phyloP scores from a whole-genome alignment of 2,113 vertebrate genomes.

The Oriolus oriolus region DNA sequence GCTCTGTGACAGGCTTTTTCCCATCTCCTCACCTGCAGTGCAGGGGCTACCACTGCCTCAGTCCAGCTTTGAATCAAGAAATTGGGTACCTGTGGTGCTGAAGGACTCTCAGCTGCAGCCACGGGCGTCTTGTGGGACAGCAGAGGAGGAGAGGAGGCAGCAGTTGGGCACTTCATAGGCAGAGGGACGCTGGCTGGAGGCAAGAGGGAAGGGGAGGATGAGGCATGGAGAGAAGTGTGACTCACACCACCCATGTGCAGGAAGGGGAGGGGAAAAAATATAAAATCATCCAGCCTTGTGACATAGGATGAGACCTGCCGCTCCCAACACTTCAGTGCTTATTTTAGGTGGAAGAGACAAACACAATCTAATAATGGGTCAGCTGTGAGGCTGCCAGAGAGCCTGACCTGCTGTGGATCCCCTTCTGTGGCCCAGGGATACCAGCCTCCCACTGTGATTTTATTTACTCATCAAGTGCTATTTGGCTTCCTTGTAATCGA shows the following conservation, averaged over 20 bases:
- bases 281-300: neutral
- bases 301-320: neutral
- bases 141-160: slow-evolving; percentile 53
- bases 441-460: neutral
- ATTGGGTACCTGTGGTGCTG: slow-evolving; percentile 29
- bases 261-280: neutral
- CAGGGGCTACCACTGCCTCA: neutral
- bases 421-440: neutral
- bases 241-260: neutral
- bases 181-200: slow-evolving; percentile 74
- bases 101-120: neutral
- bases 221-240: neutral
- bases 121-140: slow-evolving; percentile 65
- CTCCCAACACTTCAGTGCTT: neutral
- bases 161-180: slow-evolving; percentile 74
- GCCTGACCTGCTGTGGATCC: neutral
- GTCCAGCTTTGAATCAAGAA: neutral
- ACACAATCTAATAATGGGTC: neutral
- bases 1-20: neutral
- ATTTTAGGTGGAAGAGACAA: neutral
- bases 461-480: neutral
- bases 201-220: slow-evolving; percentile 4
- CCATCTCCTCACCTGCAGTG: fast-evolving
- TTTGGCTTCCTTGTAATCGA: neutral
- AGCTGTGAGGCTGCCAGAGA: neutral